phyloP scores from a whole-genome alignment of 2,113 vertebrate species.

The Megaptera novaeangliae region DNA sequence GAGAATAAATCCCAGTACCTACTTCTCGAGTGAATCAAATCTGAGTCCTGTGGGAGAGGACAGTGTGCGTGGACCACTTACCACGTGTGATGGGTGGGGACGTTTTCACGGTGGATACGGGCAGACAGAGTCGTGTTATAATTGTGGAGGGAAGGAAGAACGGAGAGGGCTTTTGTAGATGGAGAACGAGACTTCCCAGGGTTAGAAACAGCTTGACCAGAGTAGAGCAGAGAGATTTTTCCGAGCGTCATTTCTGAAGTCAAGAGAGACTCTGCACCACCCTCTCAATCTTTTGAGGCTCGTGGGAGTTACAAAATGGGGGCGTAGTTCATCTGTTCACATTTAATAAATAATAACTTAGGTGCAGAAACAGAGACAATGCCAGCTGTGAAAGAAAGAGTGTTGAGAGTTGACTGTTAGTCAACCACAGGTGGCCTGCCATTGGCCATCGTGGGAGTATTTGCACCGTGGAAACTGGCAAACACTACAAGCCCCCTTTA shows the following conservation, averaged over 20 bases:
- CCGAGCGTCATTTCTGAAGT: not conserved
- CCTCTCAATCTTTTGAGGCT: no score
- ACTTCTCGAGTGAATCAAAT: not conserved
- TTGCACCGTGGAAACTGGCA: not conserved
- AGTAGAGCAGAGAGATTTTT: not conserved
- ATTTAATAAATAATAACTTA: not conserved
- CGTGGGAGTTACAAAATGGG: not conserved
- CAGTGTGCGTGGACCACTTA: fast-evolving
- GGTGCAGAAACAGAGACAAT: not conserved
- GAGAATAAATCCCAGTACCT: not conserved
- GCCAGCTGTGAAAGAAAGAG: not conserved
- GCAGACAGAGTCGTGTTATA: fast-evolving
- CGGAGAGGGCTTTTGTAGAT: no score
- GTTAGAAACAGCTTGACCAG: not conserved
- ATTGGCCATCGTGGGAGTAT: fast-evolving
- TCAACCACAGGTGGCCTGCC: no score
- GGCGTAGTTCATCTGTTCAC: not conserved
- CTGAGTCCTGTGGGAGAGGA: no score
- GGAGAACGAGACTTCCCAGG: not conserved
- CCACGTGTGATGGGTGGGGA: not conserved
- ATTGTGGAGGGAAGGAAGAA: not conserved
- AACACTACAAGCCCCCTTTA: fast-evolving
- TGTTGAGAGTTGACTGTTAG: no score
- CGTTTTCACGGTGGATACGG: fast-evolving
- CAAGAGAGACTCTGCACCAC: not conserved